Evolutionary conservation across 2,888 invertebrate species (phyloP), one percentile per base, ranked within the genome.

Genomic region (Dendrolimus pini): DNA sequence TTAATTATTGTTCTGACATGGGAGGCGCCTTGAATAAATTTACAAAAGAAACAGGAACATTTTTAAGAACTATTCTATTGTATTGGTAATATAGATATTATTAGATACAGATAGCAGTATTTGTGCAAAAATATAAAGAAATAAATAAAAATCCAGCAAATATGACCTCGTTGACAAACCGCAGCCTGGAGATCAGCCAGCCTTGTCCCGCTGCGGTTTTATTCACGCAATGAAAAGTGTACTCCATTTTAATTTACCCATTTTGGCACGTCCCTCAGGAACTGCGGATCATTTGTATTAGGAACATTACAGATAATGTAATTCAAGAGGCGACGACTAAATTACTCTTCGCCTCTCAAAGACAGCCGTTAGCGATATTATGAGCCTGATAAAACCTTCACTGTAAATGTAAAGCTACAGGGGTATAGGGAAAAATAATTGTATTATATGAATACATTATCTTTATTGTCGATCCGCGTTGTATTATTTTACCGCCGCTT

Each of bases 171-270:
- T 73, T 78, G 77, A 73, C 74, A 75, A 68, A 56, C 64, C 68
- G 65, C 30, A 6, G 47, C 12, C 47, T 47, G 47, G 47, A 47
- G 47, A 47, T 47, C 47, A 47, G 47, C 47, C 9, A 47, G 47
- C 9, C 47, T 47, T 47, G 47, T 9, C 9, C 12, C 9, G 47
- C 60, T 73, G 77, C 66, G 77, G 77, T 71, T 83, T 81, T 84
- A 79, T 77, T 77, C 68, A 65, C 63, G 65, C 69, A 71, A 68
- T 56, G 58, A 60, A 59, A 77, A 80, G 73, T 77, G 76, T 79
- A 82, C 78, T 85, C 72, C 66, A 77, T 83, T 82, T 85, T 88
- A 87, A 89, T 88, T 87, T 82, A 81, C 83, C 82, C 81, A 88
- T 82, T 86, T 85, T 88, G 87, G 87, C 86, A 86, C 82, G 75